Evolutionary conservation across 2,888 invertebrate species (phyloP), one percentile per base, ranked within the genome.

Genomic region (Baccha elongata): DNA sequence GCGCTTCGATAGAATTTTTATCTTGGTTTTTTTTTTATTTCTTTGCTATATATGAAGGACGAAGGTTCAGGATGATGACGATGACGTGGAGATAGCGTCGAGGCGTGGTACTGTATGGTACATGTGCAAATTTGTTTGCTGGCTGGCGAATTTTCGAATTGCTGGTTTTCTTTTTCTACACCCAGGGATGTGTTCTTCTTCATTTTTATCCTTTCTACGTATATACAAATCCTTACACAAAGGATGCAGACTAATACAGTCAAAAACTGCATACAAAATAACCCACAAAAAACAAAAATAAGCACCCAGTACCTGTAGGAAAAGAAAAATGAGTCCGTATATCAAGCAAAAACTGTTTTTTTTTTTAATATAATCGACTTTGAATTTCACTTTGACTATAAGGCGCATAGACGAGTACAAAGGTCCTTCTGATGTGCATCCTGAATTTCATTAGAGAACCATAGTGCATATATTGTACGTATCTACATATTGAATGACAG

Each of bases 111-210:
- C 44, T 60, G 29, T 60, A 58, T 60, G n/a, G 60, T 73, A 83
- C 78, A 83, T 83, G 78, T 83, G 83, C 83, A 83, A 83, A 83
- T 83, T 83, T 83, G 83, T 78, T 83, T 83, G 83, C 81, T 81
- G 81, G 76, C 81, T 81, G n/a, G 53, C 71, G 81, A 81, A 67
- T 71, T 76, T 81, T 81, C 19, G 60, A 52, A 67, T 50, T 76
- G 76, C 21, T 53, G 52, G 26, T 62, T 48, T 52, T 13, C 68
- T 78, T 78, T 68, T 78, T 65, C 76, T 58, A 35, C 26, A n/a
- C n/a, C n/a, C n/a, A 29, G 37, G 19, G 46, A 62, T 72, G 67
- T 68, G 67, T 83, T 73, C 72, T 83, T 83, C 71, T 78, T 72
- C 78, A 67, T 73, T 78, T 78, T 78, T 83, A 64, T n/a, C 68